Base-by-base conservation (phyloP, 92 coral and sea anemone species). In the Micromussa lordhowensis region DNA sequence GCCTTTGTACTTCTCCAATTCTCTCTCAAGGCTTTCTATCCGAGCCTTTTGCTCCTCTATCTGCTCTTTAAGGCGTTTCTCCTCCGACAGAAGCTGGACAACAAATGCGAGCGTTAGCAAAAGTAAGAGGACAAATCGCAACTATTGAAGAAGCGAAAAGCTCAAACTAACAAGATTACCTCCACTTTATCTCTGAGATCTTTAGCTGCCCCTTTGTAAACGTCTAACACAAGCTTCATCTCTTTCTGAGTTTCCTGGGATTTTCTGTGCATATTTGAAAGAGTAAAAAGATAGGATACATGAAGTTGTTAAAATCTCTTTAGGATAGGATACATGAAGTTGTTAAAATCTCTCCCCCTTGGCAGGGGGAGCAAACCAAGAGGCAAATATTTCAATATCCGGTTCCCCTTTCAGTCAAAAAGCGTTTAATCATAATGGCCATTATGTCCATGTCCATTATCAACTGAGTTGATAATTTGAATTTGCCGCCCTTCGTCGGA, bases 131-230 rank as follows among this genome's bases (percentile, higher is more conserved):
- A 64, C 5, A 3, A 22, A 19, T 15, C 22, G 4, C 22, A 55
- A 55, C 51, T 44, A 44, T 8, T 44, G 51, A 44, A 8, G 10
- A 44, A 44, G 22, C 24, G 12, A 66, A 10, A 15, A 2, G 32
- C 24, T 22, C 6, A 32, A 30, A 17, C 49, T 21, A 28, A 9
- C 0, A 19, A 5, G 71, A 66, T 77, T 74, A 95, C 98, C 93
- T 95, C 97, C 22, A 96, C 98, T 91, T 93, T 91, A 82, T 97
- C 99, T 44, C 99, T 87, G 84, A 91, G 85, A 86, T 97, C 99
- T 76, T 97, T 97, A 5, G 98, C 96, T 30, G 99, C 99, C 48
- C 98, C 99, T 88, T 97, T 97, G 79, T 97, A 97, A 40, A 97
- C 98, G 69, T 97, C 99, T 48, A 97, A 72, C 83, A 97, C 86